These are phyloP conservation scores for Deilephila elpenor DNA, from an alignment of 2,888 invertebrate species.

Conservation along the genomic window DNA sequence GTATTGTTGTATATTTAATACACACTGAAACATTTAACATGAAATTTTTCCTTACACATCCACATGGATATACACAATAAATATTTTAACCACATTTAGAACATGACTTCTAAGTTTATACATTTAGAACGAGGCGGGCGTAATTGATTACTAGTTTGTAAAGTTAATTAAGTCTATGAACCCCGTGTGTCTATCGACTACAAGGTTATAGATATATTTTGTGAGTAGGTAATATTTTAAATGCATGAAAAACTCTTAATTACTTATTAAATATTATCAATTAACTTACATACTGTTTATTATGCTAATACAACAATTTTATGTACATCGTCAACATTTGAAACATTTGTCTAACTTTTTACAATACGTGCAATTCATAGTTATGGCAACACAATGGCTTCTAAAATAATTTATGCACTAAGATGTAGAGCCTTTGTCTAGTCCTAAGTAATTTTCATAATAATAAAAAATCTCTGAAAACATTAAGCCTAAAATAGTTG, in stretches of 20 bases:
- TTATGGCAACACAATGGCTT: constrained; percentile 24
- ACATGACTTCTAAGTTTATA: neutral
- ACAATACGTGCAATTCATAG: constrained; percentile 9
- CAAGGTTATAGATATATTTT: neutral
- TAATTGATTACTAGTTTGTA: neutral
- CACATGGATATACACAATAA: constrained; percentile 14
- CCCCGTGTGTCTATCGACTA: neutral
- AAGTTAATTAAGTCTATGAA: too few species aligned
- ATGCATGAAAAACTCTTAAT: neutral
- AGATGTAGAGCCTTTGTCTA: neutral
- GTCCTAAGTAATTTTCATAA: neutral
- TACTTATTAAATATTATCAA: constrained; percentile 3
- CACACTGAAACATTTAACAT: constrained; percentile 28
- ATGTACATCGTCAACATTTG: constrained; percentile 12
- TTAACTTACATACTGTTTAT: neutral
- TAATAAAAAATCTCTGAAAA: neutral
- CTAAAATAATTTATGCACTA: neutral
- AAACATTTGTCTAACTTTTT: neutral
- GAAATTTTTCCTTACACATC: neutral
- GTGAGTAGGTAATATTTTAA: neutral
- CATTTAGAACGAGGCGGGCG: neutral
- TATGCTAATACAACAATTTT: constrained; percentile 16
- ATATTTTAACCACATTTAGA: constrained; percentile 11
- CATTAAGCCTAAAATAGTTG: neutral
- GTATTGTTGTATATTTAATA: constrained; percentile 26